These are phyloP conservation scores for Trinectes maculatus DNA, from an alignment of 2,113 vertebrate species.

Conservation along the genomic window DNA sequence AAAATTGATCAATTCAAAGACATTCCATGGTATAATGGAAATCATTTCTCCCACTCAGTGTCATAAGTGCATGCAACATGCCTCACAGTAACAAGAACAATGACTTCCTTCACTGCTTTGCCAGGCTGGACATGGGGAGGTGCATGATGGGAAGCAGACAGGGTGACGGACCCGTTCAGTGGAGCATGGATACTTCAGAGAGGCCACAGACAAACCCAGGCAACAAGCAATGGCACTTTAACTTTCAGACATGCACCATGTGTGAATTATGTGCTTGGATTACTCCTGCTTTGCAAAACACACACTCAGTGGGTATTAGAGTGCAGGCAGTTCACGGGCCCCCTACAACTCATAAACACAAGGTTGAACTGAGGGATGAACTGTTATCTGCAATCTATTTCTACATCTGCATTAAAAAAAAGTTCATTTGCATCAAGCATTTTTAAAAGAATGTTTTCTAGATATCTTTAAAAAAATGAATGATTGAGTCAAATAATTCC, in stretches of 20 bases:
- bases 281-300: conserved; percentile 38
- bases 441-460: background rate
- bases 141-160: conserved; percentile 76
- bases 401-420: background rate
- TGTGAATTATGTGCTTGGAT: conserved; percentile 36
- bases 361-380: background rate
- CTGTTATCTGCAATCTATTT: background rate
- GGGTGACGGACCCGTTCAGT: conserved; percentile 60
- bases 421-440: background rate
- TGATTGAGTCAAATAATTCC: too few species aligned
- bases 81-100: conserved; percentile 77
- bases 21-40: conserved; percentile 77
- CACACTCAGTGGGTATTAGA: conserved; percentile 4
- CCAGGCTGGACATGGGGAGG: conserved; percentile 61
- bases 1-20: conserved; percentile 73
- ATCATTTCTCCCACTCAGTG: conserved; percentile 79
- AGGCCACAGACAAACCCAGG: conserved; percentile 52
- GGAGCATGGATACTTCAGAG: conserved; percentile 47
- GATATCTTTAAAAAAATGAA: background rate
- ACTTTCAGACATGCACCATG: conserved; percentile 44
- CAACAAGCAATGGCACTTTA: conserved; percentile 59
- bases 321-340: conserved; percentile 7
- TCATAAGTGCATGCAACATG: conserved; percentile 81
- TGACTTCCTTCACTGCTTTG: conserved; percentile 78
- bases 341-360: background rate